Evolutionary conservation across 1,140 invertebrate genomes (phyloP).

Genomic region (Camponotus vicinus): DNA sequence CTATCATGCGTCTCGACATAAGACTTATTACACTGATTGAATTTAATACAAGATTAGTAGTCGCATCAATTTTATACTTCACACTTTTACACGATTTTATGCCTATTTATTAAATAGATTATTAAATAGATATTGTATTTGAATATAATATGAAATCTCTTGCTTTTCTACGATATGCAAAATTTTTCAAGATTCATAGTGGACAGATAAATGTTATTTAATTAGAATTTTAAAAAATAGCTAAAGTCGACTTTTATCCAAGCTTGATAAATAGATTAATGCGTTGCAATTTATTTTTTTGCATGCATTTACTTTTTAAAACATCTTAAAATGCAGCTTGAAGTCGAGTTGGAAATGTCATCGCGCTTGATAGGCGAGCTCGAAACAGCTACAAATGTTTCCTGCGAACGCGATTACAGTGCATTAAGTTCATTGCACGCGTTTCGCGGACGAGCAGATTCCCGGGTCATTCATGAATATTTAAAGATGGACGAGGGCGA

Average conservation of each 20-base stretch:
- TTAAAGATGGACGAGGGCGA: conserved; percentile 57
- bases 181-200: not conserved
- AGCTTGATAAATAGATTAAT: conserved; percentile 8
- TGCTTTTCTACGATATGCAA: not conserved
- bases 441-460: conserved; percentile 65
- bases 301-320: conserved; percentile 30
- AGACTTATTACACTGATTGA: not conserved
- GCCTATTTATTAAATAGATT: not conserved
- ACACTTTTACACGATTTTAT: too few species aligned
- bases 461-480: conserved; percentile 73
- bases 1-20: conserved; percentile 29
- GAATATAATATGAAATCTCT: not conserved
- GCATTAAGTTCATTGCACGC: conserved; percentile 58
- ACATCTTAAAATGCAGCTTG: conserved; percentile 29
- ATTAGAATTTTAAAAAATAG: not conserved
- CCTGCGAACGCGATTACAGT: conserved; percentile 31
- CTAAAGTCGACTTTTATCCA: not conserved
- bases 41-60: conserved; percentile 1
- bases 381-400: conserved; percentile 28
- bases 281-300: not conserved
- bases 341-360: conserved; percentile 14
- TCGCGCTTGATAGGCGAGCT: conserved; percentile 33
- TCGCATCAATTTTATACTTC: not conserved
- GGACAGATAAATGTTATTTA: not conserved
- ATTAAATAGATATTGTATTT: not conserved